These are phyloP conservation scores for Priocnemis perturbator DNA, from an alignment of 2,888 invertebrate genomes.

Conservation along the genomic window DNA sequence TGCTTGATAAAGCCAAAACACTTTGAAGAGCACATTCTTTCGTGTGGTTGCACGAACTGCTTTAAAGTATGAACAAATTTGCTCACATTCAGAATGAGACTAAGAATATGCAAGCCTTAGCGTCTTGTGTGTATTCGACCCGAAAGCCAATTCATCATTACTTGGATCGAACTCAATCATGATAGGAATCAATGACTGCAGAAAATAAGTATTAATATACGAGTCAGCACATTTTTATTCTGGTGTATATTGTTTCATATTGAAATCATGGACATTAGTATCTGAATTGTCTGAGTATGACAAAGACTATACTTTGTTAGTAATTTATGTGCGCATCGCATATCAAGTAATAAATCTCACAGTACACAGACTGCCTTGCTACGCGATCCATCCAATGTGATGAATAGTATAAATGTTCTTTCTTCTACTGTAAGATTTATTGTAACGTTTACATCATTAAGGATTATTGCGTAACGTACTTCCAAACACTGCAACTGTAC, in stretches of 20 bases:
- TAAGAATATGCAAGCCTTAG: constrained; percentile 43
- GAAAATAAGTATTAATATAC: constrained; percentile 33
- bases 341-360: constrained; percentile 50
- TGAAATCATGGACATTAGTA: constrained; percentile 51
- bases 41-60: constrained; percentile 40
- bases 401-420: constrained; percentile 39
- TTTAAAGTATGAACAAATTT: constrained; percentile 51
- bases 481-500: constrained; percentile 42
- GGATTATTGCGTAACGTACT: constrained; percentile 33
- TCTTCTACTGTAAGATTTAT: constrained; percentile 40
- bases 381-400: constrained; percentile 44
- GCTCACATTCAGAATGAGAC: constrained; percentile 58
- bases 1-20: constrained; percentile 92
- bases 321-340: constrained; percentile 55
- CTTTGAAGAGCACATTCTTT: constrained; percentile 78
- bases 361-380: constrained; percentile 60
- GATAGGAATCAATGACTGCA: constrained; percentile 8
- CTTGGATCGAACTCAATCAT: constrained; percentile 38
- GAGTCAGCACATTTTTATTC: constrained; percentile 55
- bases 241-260: constrained; percentile 57
- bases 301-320: constrained; percentile 47
- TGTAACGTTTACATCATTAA: constrained; percentile 38
- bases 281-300: constrained; percentile 43
- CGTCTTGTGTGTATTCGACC: constrained; percentile 24
- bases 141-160: constrained; percentile 44